phyloP scores from a whole-genome alignment of 2,888 invertebrate genomes.

The Schrankia costaestrigalis region DNA sequence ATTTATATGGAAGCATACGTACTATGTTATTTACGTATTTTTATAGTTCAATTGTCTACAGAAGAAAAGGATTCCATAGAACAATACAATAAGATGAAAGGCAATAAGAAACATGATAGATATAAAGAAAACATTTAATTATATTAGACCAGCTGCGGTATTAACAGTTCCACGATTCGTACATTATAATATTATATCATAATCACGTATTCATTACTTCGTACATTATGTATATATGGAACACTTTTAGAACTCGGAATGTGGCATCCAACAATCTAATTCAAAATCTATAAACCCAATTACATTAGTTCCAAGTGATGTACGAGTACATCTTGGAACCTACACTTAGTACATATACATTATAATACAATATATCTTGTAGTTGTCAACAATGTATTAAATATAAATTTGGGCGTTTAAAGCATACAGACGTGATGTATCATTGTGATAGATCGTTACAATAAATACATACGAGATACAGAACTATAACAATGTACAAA shows the following conservation, averaged over 20 bases:
- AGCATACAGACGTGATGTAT: too few species aligned
- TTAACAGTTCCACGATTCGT: constrained; percentile 41
- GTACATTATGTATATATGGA: constrained; percentile 17
- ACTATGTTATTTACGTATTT: too few species aligned
- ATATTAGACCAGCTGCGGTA: constrained; percentile 63
- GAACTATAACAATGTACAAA: constrained; percentile 14
- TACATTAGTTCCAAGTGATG: too few species aligned
- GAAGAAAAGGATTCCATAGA: too few species aligned
- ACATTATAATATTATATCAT: constrained; percentile 5
- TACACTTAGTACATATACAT: too few species aligned
- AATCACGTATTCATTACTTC: constrained; percentile 15
- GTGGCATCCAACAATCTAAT: constrained; percentile 22
- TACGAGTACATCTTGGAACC: too few species aligned
- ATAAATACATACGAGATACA: constrained; percentile 14
- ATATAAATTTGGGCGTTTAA: too few species aligned
- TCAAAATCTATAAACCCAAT: too few species aligned
- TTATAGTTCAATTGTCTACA: too few species aligned
- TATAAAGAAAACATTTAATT: constrained; percentile 65
- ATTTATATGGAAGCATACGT: too few species aligned
- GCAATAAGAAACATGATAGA: constrained; percentile 1
- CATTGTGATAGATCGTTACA: constrained; percentile 9
- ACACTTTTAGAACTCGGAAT: constrained; percentile 22
- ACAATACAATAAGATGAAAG: background rate
- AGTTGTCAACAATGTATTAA: too few species aligned
- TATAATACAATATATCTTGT: too few species aligned